These are phyloP conservation scores for Hoplodrina blanda DNA, from an alignment of 2,888 invertebrate genomes.

Conservation along the genomic window DNA sequence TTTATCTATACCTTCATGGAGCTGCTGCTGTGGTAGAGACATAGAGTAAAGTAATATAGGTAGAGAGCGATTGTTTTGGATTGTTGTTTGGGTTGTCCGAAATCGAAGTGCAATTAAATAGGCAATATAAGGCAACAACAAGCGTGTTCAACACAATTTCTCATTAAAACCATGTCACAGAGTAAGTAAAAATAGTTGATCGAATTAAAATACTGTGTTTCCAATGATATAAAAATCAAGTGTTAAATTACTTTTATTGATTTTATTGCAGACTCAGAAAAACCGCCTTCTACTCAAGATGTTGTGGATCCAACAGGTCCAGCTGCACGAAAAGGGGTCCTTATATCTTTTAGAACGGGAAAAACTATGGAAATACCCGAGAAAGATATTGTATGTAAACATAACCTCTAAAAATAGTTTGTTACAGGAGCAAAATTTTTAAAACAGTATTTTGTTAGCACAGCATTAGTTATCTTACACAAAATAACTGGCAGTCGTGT, in stretches of 20 bases:
- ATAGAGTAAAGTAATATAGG: too few species aligned
- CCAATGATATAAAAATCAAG: not conserved
- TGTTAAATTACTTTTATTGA: conserved; percentile 9
- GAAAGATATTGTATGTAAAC: conserved; percentile 93
- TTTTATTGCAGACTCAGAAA: conserved; percentile 83
- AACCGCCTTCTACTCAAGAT: conserved; percentile 82
- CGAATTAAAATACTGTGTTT: not conserved
- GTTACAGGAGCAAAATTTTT: not conserved
- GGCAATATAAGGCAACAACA: not conserved
- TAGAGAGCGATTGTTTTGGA: not conserved
- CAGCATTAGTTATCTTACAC: not conserved
- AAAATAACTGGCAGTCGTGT: not conserved
- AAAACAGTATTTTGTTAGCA: not conserved
- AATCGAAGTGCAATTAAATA: not conserved
- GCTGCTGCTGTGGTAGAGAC: too few species aligned
- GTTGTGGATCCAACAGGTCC: conserved; percentile 94
- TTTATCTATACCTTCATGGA: too few species aligned
- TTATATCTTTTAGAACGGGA: conserved; percentile 95
- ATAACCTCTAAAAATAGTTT: conserved; percentile 70
- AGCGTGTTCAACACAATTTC: not conserved
- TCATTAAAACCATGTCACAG: conserved; percentile 76
- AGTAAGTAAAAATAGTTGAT: conserved; percentile 70
- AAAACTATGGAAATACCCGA: conserved; percentile 96
- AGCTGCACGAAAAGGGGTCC: conserved; percentile 94
- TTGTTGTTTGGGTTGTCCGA: not conserved